A percentile compares a stretch with the other conserved stretches of the same genome.
Evolutionary conservation across 2,888 invertebrate species (phyloP).

Genomic region (Netelia fuscicornis): DNA sequence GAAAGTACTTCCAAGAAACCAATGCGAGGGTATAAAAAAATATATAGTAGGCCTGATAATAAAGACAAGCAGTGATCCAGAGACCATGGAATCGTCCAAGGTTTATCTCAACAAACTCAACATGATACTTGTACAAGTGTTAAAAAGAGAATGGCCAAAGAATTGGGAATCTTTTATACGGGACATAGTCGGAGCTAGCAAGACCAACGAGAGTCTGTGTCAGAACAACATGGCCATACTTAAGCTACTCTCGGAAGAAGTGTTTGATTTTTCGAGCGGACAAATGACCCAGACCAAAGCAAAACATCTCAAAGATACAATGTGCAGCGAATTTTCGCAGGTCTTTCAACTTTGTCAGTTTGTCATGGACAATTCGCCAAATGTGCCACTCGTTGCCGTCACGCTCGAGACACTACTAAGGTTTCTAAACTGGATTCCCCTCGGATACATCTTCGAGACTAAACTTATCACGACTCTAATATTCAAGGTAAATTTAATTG

Average conservation of each 20-base stretch:
- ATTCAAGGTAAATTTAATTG: constrained; percentile 88
- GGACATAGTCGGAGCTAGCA: constrained; percentile 99
- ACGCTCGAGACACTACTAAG: constrained; percentile 98
- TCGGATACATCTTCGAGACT: constrained; percentile 99
- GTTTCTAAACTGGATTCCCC: constrained; percentile 99
- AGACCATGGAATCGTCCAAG: constrained; percentile 95
- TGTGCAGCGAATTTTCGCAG: constrained; percentile 99
- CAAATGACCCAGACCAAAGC: constrained; percentile 99
- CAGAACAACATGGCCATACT: constrained; percentile 99
- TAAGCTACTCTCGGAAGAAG: constrained; percentile 98
- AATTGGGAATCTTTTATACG: constrained; percentile 99
- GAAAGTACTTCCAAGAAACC: constrained; percentile 99
- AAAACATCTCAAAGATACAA: constrained; percentile 99
- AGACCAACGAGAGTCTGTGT: constrained; percentile 99
- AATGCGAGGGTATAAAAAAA: constrained; percentile 99
- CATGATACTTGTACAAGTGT: constrained; percentile 99
- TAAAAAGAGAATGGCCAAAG: constrained; percentile 99
- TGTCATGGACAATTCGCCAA: constrained; percentile 99
- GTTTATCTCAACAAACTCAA: constrained; percentile 99
- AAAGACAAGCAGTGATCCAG: constrained; percentile 97
- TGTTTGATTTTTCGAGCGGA: constrained; percentile 99
- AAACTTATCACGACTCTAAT: constrained; percentile 97
- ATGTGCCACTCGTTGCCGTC: constrained; percentile 97
- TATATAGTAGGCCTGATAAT: constrained; percentile 99
- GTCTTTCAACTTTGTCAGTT: constrained; percentile 99